These are phyloP conservation scores for Oryzias curvinotus DNA, from an alignment of 2,113 vertebrate genomes.

Conservation along the genomic window DNA sequence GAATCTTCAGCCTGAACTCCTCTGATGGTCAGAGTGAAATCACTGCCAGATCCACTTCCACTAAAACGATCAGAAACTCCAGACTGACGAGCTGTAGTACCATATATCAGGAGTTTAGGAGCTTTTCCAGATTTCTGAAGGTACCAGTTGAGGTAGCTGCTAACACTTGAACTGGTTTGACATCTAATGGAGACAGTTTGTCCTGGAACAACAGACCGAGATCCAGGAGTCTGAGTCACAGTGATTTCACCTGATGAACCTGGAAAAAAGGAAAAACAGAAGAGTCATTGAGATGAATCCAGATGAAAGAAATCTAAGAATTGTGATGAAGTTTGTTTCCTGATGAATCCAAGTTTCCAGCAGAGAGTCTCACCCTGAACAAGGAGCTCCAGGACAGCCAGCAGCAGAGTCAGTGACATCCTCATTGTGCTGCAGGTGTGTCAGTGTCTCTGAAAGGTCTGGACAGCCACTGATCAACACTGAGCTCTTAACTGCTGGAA, in stretches of 20 bases:
- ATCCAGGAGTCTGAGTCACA: not conserved
- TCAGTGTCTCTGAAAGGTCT: no score
- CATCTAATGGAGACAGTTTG: constrained; percentile 20
- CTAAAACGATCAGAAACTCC: constrained; percentile 9
- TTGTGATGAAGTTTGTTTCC: constrained; percentile 1
- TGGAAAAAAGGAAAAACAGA: constrained; percentile 6
- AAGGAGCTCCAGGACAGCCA: not conserved
- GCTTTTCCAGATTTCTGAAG: constrained; percentile 17
- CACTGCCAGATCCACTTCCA: constrained; percentile 29
- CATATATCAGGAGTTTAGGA: constrained; percentile 4
- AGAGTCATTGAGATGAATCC: not conserved
- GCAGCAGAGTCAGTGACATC: constrained; percentile 21
- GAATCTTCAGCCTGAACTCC: constrained; percentile 8
- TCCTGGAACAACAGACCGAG: constrained; percentile 4
- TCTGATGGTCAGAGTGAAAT: constrained; percentile 41
- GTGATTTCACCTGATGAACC: constrained; percentile 22
- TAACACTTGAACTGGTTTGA: constrained; percentile 3
- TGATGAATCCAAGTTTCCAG: constrained; percentile 1
- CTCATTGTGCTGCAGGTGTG: no score
- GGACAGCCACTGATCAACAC: not conserved
- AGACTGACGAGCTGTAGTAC: not conserved
- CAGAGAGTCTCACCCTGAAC: constrained; percentile 22
- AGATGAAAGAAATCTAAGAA: not conserved
- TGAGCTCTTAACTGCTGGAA: not conserved
- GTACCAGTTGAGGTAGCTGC: not conserved